Base-by-base conservation (phyloP, 1,140 invertebrate genomes). In the Drosophila pallidifrons region DNA sequence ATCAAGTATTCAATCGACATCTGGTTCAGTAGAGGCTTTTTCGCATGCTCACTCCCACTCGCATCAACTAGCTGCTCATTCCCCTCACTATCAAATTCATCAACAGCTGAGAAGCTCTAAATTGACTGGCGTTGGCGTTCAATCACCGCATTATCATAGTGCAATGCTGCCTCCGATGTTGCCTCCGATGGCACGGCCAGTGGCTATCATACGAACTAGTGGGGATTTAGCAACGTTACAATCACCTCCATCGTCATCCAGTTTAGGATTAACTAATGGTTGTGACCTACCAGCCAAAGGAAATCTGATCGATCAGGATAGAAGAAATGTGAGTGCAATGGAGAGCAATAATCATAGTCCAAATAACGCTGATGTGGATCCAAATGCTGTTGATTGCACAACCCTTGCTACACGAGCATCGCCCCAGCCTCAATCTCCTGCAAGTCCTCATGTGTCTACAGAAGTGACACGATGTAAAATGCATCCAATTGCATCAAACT, bases 151-250 rank as follows among this genome's bases (percentile, higher is more conserved):
- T 47, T 92, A 92, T 59, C 95, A 98, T 93, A 97, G 96, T 87
- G 69, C 97, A 75, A 98, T 97, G 95, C 94, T 99, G 79, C 98
- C 98, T 11, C 98, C 98, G n/a, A 98, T 98, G n/a, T 95, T 98
- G 1, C 98, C 98, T 2, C 98, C 98, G 6, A 98, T 99, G 97
- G 98, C 98, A 2, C 94, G 98, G 77, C 98, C 98, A 0, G 98
- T 99, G 7, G 97, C 98, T 20, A 98, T 99, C 77, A 98, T 99
- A 82, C 94, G 97, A 87, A 98, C 97, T 43, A 98, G 97, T 75
- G 96, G 97, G 94, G 94, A 93, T 91, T 93, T 93, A 66, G 93
- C 93, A 49, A 93, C 94, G 91, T 90, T 94, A 79, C 91, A 93
- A 94, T 79, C 95, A n/a, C 94, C 95, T 2, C 94, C 95, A 5